Percentiles rank a stretch among this genome's conserved stretches.
phyloP scores from a whole-genome alignment of 2,888 invertebrate species.

The Meta bourneti region DNA sequence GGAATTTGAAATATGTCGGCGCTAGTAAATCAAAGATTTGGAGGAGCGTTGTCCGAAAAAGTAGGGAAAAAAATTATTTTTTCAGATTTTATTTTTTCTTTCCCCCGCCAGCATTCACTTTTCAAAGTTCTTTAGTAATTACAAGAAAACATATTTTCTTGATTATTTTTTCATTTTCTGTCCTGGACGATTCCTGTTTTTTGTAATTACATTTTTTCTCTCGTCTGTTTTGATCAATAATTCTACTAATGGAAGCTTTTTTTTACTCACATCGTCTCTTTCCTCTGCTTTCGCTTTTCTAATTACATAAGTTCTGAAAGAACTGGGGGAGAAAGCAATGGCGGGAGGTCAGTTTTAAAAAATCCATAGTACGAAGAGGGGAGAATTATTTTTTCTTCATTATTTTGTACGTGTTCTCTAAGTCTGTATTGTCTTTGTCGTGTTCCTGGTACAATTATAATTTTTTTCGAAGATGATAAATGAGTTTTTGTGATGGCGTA shows the following conservation, averaged over 20 bases:
- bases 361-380: slow-evolving; percentile 1
- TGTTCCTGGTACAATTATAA: slow-evolving; percentile 67
- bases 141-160: slow-evolving; percentile 70
- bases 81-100: background rate
- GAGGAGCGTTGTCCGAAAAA: slow-evolving; percentile 41
- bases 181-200: slow-evolving; percentile 46
- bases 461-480: slow-evolving; percentile 69
- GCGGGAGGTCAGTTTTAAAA: slow-evolving; percentile 65
- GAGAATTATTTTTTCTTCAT: slow-evolving; percentile 14
- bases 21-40: slow-evolving; percentile 73
- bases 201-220: slow-evolving; percentile 71
- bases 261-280: slow-evolving; percentile 35
- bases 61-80: slow-evolving; percentile 27
- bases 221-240: slow-evolving; percentile 67
- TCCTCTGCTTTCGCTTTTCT: slow-evolving; percentile 38
- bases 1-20: slow-evolving; percentile 70
- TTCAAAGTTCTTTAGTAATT: slow-evolving; percentile 74
- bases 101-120: slow-evolving; percentile 59
- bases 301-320: slow-evolving; percentile 75
- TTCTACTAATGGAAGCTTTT: slow-evolving; percentile 72
- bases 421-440: slow-evolving; percentile 58
- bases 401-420: slow-evolving; percentile 44
- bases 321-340: slow-evolving; percentile 56
- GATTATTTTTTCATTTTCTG: slow-evolving; percentile 39
- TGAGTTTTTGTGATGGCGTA: slow-evolving; percentile 51